A percentile compares a stretch with the other conserved stretches of the same genome.
These are phyloP conservation scores for Ectemnius cavifrons DNA, from an alignment of 2,888 invertebrate species.

Conservation along the genomic window DNA sequence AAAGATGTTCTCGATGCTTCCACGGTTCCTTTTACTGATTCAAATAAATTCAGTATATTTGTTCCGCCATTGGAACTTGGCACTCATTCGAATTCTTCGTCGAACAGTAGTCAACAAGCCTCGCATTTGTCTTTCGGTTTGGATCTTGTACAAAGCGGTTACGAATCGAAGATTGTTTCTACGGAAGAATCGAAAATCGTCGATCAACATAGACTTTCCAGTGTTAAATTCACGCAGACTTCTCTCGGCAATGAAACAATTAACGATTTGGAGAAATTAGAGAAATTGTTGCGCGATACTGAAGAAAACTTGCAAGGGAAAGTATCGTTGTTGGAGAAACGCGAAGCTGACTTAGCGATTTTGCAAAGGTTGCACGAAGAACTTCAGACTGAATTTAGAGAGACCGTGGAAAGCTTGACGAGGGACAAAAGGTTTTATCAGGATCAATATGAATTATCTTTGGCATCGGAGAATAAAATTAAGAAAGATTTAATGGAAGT, in stretches of 20 bases:
- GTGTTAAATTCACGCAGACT: constrained; percentile 29
- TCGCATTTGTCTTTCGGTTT: constrained; percentile 37
- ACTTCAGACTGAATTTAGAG: constrained; percentile 80
- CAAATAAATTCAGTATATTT: constrained; percentile 30
- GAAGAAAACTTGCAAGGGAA: constrained; percentile 83
- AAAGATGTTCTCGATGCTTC: constrained; percentile 54
- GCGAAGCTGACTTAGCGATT: constrained; percentile 81
- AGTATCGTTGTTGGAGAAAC: constrained; percentile 80
- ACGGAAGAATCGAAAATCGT: constrained; percentile 21
- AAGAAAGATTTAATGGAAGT: constrained; percentile 81
- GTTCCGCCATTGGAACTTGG: constrained; percentile 71
- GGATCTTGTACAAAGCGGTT: constrained; percentile 53
- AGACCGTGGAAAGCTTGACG: constrained; percentile 80
- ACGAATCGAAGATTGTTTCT: constrained; percentile 53
- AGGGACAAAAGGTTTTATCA: constrained; percentile 81
- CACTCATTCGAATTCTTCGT: constrained; percentile 59
- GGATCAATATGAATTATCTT: constrained; percentile 80
- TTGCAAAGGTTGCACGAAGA: constrained; percentile 81
- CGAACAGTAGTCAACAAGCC: constrained; percentile 42
- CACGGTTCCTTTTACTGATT: constrained; percentile 39
- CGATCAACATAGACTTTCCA: constrained; percentile 2
- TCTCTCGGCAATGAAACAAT: constrained; percentile 34
- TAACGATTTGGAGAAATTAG: constrained; percentile 43
- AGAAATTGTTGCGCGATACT: constrained; percentile 80
- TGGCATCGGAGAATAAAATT: constrained; percentile 79